phyloP scores from a whole-genome alignment of 2,888 invertebrate species.

The Tachina fera region DNA sequence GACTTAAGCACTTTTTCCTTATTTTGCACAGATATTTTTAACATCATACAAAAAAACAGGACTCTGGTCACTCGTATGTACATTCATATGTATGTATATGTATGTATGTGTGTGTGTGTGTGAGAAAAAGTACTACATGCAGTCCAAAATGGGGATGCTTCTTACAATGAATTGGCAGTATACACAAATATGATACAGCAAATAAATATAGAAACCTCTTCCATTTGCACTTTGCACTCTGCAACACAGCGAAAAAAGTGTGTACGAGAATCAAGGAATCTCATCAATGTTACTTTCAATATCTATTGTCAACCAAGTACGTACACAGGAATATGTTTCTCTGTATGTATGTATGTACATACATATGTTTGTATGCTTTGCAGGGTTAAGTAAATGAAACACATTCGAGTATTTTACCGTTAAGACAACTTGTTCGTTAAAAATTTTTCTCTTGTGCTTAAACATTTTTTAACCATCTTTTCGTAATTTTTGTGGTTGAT shows the following conservation, averaged over 20 bases:
- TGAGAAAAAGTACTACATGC: background rate
- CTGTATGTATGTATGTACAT: background rate
- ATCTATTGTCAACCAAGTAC: background rate
- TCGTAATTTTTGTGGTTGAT: slow-evolving; percentile 19
- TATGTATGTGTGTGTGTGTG: too few species aligned
- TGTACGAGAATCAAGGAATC: slow-evolving; percentile 27
- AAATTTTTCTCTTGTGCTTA: background rate
- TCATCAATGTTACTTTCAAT: slow-evolving; percentile 40
- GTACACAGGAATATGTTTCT: too few species aligned
- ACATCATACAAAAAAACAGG: slow-evolving; percentile 24
- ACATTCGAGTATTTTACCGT: background rate
- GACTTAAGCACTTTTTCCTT: too few species aligned
- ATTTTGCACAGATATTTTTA: background rate
- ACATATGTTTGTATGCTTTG: background rate
- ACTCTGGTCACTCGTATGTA: slow-evolving; percentile 6
- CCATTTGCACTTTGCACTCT: slow-evolving; percentile 57
- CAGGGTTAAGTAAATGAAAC: slow-evolving; percentile 20
- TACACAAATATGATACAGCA: slow-evolving; percentile 65
- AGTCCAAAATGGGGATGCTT: slow-evolving; percentile 58
- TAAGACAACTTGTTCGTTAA: slow-evolving; percentile 7
- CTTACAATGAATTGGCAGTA: slow-evolving; percentile 52
- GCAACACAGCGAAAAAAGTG: slow-evolving; percentile 37
- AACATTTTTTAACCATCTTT: slow-evolving; percentile 1
- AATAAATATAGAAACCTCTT: slow-evolving; percentile 41
- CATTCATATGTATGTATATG: background rate